A percentile compares a stretch with the other conserved stretches of the same genome.
phyloP scores from a whole-genome alignment of 2,888 invertebrate species.

The Pyrochroa serraticornis region DNA sequence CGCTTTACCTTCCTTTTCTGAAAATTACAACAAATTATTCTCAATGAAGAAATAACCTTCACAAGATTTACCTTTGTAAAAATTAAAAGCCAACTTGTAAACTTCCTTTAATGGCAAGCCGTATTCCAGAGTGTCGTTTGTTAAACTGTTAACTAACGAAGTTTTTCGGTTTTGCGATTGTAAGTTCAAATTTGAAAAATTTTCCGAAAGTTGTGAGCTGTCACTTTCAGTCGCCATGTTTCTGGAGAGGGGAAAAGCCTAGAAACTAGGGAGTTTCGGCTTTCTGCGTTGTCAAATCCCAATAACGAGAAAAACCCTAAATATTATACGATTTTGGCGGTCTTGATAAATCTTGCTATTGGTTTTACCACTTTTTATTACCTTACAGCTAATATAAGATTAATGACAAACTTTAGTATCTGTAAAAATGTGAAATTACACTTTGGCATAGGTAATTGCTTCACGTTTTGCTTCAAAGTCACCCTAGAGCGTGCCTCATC shows the following conservation, averaged over 20 bases:
- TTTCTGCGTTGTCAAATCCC: background rate
- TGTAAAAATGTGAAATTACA: no score
- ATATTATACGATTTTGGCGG: no score
- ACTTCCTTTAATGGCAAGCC: conserved; percentile 77
- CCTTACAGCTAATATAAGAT: no score
- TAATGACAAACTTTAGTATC: no score
- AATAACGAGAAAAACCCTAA: no score
- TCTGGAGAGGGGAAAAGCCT: conserved; percentile 7
- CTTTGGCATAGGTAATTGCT: no score
- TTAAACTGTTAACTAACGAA: conserved; percentile 26
- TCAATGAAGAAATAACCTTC: conserved; percentile 9
- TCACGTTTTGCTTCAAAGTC: no score
- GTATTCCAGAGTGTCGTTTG: conserved; percentile 61
- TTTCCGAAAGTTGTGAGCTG: conserved; percentile 49
- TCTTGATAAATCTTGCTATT: no score
- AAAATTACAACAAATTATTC: conserved; percentile 46
- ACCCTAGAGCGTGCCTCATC: no score
- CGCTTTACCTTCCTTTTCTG: conserved; percentile 98
- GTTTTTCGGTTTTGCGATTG: conserved; percentile 32
- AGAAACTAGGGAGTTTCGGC: background rate
- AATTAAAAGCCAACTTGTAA: conserved; percentile 86
- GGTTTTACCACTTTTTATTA: no score
- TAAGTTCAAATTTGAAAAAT: conserved; percentile 46
- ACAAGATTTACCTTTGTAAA: conserved; percentile 83
- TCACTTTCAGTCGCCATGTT: conserved; percentile 48